phyloP scores from a whole-genome alignment of 2,888 invertebrate species.

The Tenthredo scrophulariae region DNA sequence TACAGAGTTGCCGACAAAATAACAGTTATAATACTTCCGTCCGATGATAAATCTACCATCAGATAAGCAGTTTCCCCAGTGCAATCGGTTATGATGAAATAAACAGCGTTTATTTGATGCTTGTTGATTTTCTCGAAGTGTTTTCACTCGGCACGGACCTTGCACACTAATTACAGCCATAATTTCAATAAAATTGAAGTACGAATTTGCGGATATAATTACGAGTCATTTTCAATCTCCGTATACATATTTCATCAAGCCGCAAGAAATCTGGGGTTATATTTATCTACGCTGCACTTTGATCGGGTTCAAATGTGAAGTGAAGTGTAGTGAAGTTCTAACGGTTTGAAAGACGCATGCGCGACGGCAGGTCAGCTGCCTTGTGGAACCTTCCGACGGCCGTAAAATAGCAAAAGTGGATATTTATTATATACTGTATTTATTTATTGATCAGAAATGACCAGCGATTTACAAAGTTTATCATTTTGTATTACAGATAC shows the following conservation, averaged over 20 bases:
- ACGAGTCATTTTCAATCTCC: not conserved
- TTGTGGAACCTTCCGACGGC: constrained; percentile 47
- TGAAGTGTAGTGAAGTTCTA: not conserved
- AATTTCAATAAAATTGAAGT: not conserved
- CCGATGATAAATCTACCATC: constrained; percentile 1
- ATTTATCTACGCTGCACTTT: constrained; percentile 38
- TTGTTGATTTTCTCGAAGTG: not conserved
- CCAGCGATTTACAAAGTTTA: not conserved
- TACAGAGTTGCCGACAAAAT: constrained; percentile 29
- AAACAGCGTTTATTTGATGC: not conserved
- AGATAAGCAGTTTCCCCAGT: constrained; percentile 29
- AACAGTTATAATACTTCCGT: not conserved
- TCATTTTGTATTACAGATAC: not conserved
- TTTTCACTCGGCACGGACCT: not conserved
- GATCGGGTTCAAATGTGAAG: constrained; percentile 12
- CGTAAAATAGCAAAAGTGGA: constrained; percentile 15
- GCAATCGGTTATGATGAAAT: constrained; percentile 17
- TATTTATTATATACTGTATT: not conserved
- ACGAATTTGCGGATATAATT: not conserved
- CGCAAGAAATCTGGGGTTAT: constrained; percentile 21
- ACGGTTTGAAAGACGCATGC: constrained; percentile 14
- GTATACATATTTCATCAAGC: not conserved
- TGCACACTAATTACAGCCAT: not conserved
- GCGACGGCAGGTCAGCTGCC: constrained; percentile 50
- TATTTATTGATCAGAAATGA: not conserved